phyloP scores from a whole-genome alignment of 2,888 invertebrate species.

The Oscheius sp. region DNA sequence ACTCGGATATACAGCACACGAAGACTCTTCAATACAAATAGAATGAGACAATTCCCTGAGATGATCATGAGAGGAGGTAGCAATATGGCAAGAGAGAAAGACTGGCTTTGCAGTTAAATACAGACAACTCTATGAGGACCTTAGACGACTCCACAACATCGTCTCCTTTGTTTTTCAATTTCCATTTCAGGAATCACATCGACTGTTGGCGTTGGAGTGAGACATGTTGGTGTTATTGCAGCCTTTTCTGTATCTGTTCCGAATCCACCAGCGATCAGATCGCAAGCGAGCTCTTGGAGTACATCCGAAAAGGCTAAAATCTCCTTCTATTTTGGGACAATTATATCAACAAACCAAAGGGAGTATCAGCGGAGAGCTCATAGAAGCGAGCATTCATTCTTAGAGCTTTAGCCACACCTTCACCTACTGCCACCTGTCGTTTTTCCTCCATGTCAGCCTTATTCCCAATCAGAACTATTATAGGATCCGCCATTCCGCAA shows the following conservation, averaged over 20 bases:
- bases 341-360: slow-evolving; percentile 27
- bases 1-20: no score
- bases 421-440: slow-evolving; percentile 53
- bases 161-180: slow-evolving; percentile 13
- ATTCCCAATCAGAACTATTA: slow-evolving; percentile 56
- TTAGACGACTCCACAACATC: slow-evolving; percentile 15
- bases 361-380: slow-evolving; percentile 45
- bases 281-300: slow-evolving; percentile 23
- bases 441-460: slow-evolving; percentile 38
- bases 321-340: not conserved
- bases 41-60: slow-evolving; percentile 9
- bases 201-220: slow-evolving; percentile 1
- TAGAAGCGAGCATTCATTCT: slow-evolving; percentile 57
- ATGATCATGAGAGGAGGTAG: not conserved
- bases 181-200: slow-evolving; percentile 6
- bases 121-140: not conserved
- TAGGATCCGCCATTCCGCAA: slow-evolving; percentile 46
- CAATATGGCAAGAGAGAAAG: slow-evolving; percentile 13
- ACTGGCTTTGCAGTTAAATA: not conserved
- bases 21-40: no score
- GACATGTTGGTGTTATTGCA: not conserved
- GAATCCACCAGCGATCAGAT: slow-evolving; percentile 17
- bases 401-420: slow-evolving; percentile 54
- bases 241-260: slow-evolving; percentile 2
- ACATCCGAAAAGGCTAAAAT: slow-evolving; percentile 23